phyloP scores from a whole-genome alignment of 2,888 invertebrate genomes.

The Ectobius pallidus region DNA sequence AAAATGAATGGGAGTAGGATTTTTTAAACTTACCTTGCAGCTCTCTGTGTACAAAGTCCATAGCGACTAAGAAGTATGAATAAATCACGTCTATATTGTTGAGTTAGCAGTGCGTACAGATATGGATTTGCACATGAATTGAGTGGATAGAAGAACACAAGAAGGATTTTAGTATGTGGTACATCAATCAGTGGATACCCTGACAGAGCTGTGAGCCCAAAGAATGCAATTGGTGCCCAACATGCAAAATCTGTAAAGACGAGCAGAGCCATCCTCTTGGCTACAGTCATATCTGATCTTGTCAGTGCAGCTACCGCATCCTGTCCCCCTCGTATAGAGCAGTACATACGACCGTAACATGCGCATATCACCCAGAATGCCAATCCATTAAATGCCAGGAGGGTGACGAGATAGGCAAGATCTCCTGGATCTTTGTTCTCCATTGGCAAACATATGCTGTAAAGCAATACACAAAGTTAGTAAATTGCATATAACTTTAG shows the following conservation, averaged over 20 bases:
- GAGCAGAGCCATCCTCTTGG: constrained; percentile 69
- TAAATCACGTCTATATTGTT: constrained; percentile 66
- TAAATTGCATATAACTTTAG: no score
- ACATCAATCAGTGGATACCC: constrained; percentile 66
- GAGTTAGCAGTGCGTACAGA: constrained; percentile 69
- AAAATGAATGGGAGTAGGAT: no score
- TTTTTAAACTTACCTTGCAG: constrained; percentile 36
- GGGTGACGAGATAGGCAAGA: constrained; percentile 61
- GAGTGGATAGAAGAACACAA: constrained; percentile 72
- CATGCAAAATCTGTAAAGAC: constrained; percentile 69
- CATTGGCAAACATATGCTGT: constrained; percentile 69
- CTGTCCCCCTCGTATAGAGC: constrained; percentile 57
- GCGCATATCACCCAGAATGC: constrained; percentile 69
- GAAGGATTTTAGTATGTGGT: constrained; percentile 60
- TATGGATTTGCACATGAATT: constrained; percentile 74
- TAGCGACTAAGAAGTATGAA: constrained; percentile 59
- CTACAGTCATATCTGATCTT: constrained; percentile 60
- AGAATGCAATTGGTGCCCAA: constrained; percentile 70
- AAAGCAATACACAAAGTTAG: constrained; percentile 20
- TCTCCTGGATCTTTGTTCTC: constrained; percentile 61
- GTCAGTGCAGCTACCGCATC: constrained; percentile 51
- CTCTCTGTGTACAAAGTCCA: constrained; percentile 41
- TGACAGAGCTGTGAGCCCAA: constrained; percentile 67
- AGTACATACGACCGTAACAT: constrained; percentile 68
- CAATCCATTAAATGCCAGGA: constrained; percentile 65